Conservation (phyloP, 2,888 invertebrate genomes). For the Erebia epiphron region DNA sequence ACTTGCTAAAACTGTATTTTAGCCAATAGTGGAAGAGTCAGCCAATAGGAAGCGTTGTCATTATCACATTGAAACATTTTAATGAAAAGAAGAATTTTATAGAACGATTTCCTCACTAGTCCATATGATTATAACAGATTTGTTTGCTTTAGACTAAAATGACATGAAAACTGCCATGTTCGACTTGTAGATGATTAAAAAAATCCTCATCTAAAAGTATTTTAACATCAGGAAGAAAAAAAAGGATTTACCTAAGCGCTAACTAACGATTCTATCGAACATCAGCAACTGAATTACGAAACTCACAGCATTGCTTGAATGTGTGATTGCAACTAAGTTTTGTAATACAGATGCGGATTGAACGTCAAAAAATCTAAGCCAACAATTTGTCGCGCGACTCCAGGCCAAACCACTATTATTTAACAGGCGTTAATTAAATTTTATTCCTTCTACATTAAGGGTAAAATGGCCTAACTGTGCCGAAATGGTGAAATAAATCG, state of each 20-base stretch:
- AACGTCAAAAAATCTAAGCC: constrained; percentile 20
- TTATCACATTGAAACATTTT: neutral
- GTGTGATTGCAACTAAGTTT: neutral
- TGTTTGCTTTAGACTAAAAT: neutral
- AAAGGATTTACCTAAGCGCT: constrained; percentile 18
- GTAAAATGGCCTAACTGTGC: neutral
- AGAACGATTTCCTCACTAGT: neutral
- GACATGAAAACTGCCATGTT: neutral
- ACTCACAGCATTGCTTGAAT: neutral
- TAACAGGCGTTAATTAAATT: constrained; percentile 16
- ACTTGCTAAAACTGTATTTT: no score
- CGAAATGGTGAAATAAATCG: neutral
- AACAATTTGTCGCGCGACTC: constrained; percentile 21
- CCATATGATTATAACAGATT: neutral
- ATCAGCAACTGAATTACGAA: constrained; percentile 2
- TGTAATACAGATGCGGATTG: constrained; percentile 10
- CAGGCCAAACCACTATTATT: neutral
- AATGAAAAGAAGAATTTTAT: neutral
- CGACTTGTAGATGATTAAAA: neutral
- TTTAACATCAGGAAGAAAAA: constrained; percentile 22
- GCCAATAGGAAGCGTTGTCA: neutral
- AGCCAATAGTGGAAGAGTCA: neutral
- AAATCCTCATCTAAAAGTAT: constrained; percentile 13
- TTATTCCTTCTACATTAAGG: neutral
- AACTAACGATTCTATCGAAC: constrained; percentile 13